Percentiles rank a stretch among this genome's conserved stretches.
Evolutionary conservation across 2,113 vertebrate species (phyloP).

Genomic region (Tricholaema leucomelas): DNA sequence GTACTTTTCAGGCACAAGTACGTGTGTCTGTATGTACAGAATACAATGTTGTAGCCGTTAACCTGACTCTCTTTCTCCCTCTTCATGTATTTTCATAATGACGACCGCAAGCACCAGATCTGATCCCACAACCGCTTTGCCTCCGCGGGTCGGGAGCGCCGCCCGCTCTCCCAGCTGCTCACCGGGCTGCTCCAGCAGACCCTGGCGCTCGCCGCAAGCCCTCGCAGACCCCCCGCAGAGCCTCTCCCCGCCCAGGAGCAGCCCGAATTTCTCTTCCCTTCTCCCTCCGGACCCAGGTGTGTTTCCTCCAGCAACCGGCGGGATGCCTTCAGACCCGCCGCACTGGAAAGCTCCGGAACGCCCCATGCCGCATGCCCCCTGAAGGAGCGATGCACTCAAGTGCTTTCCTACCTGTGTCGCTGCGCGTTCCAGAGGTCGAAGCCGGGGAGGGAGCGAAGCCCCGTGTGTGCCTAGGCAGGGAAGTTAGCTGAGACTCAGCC

Average conservation of each 20-base stretch:
- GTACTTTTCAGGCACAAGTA: not conserved
- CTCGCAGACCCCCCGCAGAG: not conserved
- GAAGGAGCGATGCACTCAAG: fast-evolving
- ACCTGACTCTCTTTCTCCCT: too few species aligned
- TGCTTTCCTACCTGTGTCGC: not conserved
- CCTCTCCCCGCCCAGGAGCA: not conserved
- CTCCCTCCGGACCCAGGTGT: not conserved
- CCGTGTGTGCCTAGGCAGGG: not conserved
- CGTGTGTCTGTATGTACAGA: too few species aligned
- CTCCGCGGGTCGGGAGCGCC: not conserved
- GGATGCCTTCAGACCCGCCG: not conserved
- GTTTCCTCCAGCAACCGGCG: not conserved
- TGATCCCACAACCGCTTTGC: not conserved
- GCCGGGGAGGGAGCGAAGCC: not conserved
- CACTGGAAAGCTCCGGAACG: not conserved
- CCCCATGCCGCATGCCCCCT: fast-evolving
- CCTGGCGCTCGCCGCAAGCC: not conserved
- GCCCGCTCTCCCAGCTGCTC: not conserved
- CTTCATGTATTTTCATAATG: too few species aligned
- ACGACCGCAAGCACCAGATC: not conserved
- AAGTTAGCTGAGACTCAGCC: not conserved
- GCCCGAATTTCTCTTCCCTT: not conserved
- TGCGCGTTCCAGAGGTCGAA: not conserved
- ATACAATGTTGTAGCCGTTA: too few species aligned
- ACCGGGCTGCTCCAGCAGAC: not conserved